A percentile compares a stretch with the other conserved stretches of the same genome.
These are phyloP conservation scores for Euura saliciscinereae DNA, from an alignment of 1,140 invertebrate genomes.

Conservation along the genomic window DNA sequence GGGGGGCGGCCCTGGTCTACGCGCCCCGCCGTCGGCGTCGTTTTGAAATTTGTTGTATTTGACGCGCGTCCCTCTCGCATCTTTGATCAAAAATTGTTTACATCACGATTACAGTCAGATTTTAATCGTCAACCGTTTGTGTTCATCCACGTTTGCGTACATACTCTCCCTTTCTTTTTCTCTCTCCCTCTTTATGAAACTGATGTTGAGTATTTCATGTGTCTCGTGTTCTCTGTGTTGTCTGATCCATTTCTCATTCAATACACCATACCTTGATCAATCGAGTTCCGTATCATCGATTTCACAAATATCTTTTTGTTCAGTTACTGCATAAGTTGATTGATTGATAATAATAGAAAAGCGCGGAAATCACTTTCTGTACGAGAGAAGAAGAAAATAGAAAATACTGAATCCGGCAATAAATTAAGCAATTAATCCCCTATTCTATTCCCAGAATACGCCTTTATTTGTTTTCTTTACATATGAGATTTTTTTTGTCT, in stretches of 20 bases:
- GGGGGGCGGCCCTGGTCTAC: slow-evolving; percentile 61
- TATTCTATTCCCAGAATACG: slow-evolving; percentile 29
- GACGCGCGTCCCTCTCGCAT: slow-evolving; percentile 28
- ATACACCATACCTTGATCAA: slow-evolving; percentile 10
- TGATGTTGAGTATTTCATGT: neutral
- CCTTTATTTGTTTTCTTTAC: slow-evolving; percentile 5
- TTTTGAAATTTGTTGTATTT: slow-evolving; percentile 17
- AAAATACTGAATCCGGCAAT: slow-evolving; percentile 61
- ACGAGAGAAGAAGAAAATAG: slow-evolving; percentile 18
- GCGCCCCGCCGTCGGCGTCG: slow-evolving; percentile 58
- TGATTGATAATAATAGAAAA: slow-evolving; percentile 13
- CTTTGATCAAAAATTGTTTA: neutral
- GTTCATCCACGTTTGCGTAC: neutral
- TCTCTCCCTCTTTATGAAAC: neutral
- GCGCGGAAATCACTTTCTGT: neutral
- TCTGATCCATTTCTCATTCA: slow-evolving; percentile 13
- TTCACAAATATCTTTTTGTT: slow-evolving; percentile 35
- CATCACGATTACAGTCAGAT: neutral
- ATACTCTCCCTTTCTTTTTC: slow-evolving; percentile 19
- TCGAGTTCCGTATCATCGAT: slow-evolving; percentile 27
- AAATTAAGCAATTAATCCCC: slow-evolving; percentile 47
- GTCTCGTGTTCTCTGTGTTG: neutral
- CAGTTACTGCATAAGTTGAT: no score
- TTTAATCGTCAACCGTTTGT: no score
- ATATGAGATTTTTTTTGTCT: neutral